These are phyloP conservation scores for Dallia pectoralis DNA, from an alignment of 2,797 vertebrate species.

Conservation along the genomic window DNA sequence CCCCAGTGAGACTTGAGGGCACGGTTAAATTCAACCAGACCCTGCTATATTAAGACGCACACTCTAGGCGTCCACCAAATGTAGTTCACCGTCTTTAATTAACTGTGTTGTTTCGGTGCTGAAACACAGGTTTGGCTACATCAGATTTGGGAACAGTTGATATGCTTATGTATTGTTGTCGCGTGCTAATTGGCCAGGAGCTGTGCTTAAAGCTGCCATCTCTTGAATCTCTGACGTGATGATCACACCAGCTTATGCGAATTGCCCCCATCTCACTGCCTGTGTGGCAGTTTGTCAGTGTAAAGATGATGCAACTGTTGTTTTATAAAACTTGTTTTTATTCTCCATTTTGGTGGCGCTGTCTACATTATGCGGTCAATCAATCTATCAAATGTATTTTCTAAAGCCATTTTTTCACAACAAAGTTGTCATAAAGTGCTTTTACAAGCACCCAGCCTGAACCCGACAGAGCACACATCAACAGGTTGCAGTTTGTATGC, in stretches of 20 bases:
- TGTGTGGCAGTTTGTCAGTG: not conserved
- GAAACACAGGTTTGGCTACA: too few relatives aligned
- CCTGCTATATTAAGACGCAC: not conserved
- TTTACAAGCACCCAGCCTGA: too few relatives aligned
- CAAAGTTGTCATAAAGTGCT: too few relatives aligned
- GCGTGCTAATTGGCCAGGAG: not conserved
- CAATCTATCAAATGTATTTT: too few relatives aligned
- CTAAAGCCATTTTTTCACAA: too few relatives aligned
- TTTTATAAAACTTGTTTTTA: not conserved
- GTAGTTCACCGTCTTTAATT: too few relatives aligned
- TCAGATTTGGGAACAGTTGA: not conserved
- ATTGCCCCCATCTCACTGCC: not conserved
- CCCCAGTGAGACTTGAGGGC: not conserved
- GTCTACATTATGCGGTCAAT: constrained; percentile 38
- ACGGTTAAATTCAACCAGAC: not conserved
- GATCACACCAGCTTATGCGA: not conserved
- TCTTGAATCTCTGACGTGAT: not conserved
- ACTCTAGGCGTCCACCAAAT: not conserved
- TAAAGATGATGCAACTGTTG: not conserved
- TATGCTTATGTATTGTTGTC: not conserved
- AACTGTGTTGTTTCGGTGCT: too few relatives aligned
- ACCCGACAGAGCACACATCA: too few relatives aligned
- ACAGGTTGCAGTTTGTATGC: not conserved
- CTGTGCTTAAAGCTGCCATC: not conserved
- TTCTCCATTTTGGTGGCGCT: constrained; percentile 41